A percentile compares a stretch with the other conserved stretches of the same genome.
Conservation (phyloP, 2,888 invertebrate genomes). For the Epistrophe grossulariae region DNA sequence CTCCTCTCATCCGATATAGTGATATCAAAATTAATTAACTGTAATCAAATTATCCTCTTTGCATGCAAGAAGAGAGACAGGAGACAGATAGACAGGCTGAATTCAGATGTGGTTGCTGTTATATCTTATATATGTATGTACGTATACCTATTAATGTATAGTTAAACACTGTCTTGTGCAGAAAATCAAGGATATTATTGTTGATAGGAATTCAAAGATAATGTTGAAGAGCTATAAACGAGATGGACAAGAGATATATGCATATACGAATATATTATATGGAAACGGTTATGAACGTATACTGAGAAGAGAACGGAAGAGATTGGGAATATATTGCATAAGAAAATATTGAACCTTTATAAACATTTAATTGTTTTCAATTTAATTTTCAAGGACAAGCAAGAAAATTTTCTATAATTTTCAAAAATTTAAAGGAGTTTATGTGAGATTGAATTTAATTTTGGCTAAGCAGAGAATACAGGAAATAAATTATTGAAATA, state of each 20-base stretch:
- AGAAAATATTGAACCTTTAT: constrained; percentile 1
- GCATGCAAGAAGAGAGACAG: constrained; percentile 45
- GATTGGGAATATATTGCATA: background rate
- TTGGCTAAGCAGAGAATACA: background rate
- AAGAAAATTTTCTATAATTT: background rate
- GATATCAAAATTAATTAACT: constrained; percentile 74
- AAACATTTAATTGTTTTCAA: constrained; percentile 1
- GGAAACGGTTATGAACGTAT: background rate
- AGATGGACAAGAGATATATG: background rate
- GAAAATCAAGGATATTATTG: constrained; percentile 33
- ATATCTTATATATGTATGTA: background rate
- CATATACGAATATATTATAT: background rate
- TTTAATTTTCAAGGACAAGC: background rate
- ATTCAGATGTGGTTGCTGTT: constrained; percentile 39
- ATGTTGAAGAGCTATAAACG: background rate
- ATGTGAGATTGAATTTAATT: background rate
- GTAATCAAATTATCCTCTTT: constrained; percentile 71
- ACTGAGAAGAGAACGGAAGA: background rate
- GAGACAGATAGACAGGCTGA: constrained; percentile 55
- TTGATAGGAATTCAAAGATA: constrained; percentile 14
- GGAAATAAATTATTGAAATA: too few relatives aligned
- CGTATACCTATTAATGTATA: background rate
- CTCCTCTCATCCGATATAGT: constrained; percentile 63
- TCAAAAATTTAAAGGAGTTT: background rate
- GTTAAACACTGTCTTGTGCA: constrained; percentile 30